Base-by-base conservation (phyloP, 2,888 invertebrate species). In the Crepidodera aurea region DNA sequence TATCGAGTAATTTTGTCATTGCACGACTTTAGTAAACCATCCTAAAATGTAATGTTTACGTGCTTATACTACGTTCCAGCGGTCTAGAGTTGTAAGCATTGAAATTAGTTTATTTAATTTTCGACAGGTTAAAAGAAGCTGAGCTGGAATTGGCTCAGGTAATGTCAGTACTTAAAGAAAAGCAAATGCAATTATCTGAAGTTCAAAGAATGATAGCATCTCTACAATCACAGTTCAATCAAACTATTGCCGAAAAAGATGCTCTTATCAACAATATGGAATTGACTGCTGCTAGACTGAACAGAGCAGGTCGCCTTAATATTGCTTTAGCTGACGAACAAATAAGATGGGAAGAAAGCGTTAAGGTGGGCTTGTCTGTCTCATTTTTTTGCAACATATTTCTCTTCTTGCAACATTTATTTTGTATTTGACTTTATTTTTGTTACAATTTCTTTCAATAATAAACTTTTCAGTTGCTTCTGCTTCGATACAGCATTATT, bases 291-390 rank as follows among this genome's bases (percentile, higher is more conserved):
- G 88, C 89, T 0, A 84, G 96, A 46, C 83, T 96, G 13, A 87
- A 87, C 64, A 85, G 95, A 59, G 94, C 96, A 0, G 93, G 92
- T 0, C 87, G 92, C 66, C 83, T 96, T 10, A 95, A 94, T 6
- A 89, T 92, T 25, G 96, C 96, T 0, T 82, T 96, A 6, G 90
- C 91, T 0, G 94, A 95, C 75, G 96, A 96, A 79, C 90, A 93
- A 80, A 83, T 88, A 1, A 85, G 94, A 56, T 96, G 96, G 96
- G 89, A 91, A 69, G 87, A 89, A 51, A 87, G 86, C 48, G 90
- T 93, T 1, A 81, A 83, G 80, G 90, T 89, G 73, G 50, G 16
- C 8, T 18, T 42, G 7, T n/a, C n/a, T n/a, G n/a, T n/a, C n/a
- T n/a, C n/a, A n/a, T n/a, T n/a, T n/a, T n/a, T n/a, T n/a, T n/a